Base-by-base conservation (phyloP, 1,140 invertebrate genomes). In the Probaryconus sp. region DNA sequence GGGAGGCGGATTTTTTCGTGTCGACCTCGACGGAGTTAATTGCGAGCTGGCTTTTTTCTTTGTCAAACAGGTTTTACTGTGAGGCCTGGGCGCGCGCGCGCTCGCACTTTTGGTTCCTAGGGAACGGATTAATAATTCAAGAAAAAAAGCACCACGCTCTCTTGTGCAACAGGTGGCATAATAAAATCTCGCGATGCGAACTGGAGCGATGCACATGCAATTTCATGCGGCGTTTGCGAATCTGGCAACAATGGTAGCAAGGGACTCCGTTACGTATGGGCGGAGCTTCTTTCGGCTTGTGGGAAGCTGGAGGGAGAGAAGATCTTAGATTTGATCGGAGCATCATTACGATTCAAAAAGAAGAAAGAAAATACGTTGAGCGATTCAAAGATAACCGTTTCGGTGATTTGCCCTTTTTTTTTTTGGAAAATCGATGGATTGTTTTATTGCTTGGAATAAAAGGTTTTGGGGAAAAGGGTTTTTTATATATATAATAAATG, bases 181-280 rank as follows among this genome's bases (percentile, higher is more conserved):
- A 65, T 64, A 40, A 65, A 72, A 69, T 51, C 58, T 53, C 3
- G 24, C 38, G 48, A 58, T 30, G 65, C 65, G 50, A 61, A 70
- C 68, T 60, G 30, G 63, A 64, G 50, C 43, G 68, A 64, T 76
- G 67, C 63, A 68, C 74, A 58, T 71, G 74, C 74, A 76, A 67
- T 76, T 76, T 71, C 40, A 24, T 42, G 55, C 61, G 50, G 61
- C 50, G 20, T 65, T 43, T 20, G 56, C 28, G 67, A 60, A 77
- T 76, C 40, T 80, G 80, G 78, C 80, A 81, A 79, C 79, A 76
- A 64, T 69, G 79, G 13, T 18, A 13, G 11, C 61, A 56, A 71
- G 55, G 37, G 65, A 72, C 43, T 65, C 74, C 74, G 77, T 77
- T 79, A 78, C 65, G 68, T 43, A 76, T 56, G 65, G 77, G 71